Evolutionary conservation across 2,797 vertebrate genomes (phyloP), one percentile per base, ranked within the genome.

Genomic region (Squalus acanthias): DNA sequence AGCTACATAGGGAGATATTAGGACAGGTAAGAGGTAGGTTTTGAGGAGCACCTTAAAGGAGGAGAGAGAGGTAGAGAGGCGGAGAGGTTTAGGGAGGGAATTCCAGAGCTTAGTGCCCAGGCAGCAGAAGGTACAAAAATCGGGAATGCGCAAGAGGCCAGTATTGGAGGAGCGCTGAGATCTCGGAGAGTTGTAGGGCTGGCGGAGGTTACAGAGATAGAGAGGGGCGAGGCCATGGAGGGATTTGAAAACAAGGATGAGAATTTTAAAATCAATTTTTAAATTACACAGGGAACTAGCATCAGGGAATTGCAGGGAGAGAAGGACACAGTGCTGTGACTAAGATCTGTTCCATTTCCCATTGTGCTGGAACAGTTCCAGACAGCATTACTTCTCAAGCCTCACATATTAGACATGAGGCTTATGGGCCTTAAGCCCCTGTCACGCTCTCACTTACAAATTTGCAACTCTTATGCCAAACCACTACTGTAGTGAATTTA

Each of bases 401-500:
- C 65, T 65, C 89, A 65, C 89, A 65, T 63, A 65, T 65, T 92
- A 63, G 89, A 63, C 89, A 93, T 93, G 91, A 22, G 20, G 91
- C 65, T 69, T 67, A 69, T 22, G 46, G 22, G 6, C n/a, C 91
- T 93, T 57, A 46, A 93, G 63, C 65, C n/a, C 65, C 91, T 46
- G n/a, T 69, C 91, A 93, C 24, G 65, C 91, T 69, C n/a, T 93
- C 65, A 93, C 65, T 46, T 69, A 93, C n/a, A 93, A 93, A 93
- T 69, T 69, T 93, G 91, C 33, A 93, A 67, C 91, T 93, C 65
- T 26, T 22, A 69, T 93, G 65, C 91, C 91, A 69, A 93, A 69
- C 91, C 65, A 93, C n/a, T 69, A 26, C 63, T 69, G 91, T 39
- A 69, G 39, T 46, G 91, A 93, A 93, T 93, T 93, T 69, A 46